Conservation (phyloP, 2,888 invertebrate genomes). For the Seira ritae region DNA sequence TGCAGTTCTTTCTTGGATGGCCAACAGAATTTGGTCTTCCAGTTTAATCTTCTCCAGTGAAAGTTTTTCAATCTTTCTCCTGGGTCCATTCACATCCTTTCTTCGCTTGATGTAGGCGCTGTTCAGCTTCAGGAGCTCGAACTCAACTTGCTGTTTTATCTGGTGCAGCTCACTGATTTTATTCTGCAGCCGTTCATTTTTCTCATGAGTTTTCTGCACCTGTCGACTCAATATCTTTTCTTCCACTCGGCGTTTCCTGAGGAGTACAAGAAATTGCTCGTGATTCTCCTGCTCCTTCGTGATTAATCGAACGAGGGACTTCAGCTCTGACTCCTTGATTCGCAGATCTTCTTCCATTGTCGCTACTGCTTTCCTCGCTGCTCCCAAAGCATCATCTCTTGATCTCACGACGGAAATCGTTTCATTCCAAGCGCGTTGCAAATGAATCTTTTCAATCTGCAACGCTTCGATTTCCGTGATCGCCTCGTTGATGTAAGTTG, state of each 20-base stretch:
- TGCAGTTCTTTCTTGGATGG: constrained; percentile 82
- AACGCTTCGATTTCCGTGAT: constrained; percentile 71
- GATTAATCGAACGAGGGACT: constrained; percentile 66
- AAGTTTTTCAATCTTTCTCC: constrained; percentile 77
- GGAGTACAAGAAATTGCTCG: constrained; percentile 67
- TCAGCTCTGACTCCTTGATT: constrained; percentile 67
- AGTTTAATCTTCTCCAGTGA: constrained; percentile 78
- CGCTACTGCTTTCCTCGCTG: constrained; percentile 67
- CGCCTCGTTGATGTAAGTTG: constrained; percentile 69
- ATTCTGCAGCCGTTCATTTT: constrained; percentile 56
- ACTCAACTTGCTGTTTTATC: constrained; percentile 59
- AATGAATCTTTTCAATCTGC: constrained; percentile 72
- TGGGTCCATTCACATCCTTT: constrained; percentile 66
- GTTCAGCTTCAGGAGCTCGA: constrained; percentile 76
- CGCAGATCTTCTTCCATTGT: constrained; percentile 63
- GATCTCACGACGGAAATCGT: constrained; percentile 71
- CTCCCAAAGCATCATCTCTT: constrained; percentile 71
- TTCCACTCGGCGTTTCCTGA: constrained; percentile 69
- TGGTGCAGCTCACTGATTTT: constrained; percentile 62
- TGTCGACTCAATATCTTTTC: constrained; percentile 67
- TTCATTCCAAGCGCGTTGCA: constrained; percentile 73
- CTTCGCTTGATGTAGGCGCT: constrained; percentile 77
- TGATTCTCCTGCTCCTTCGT: constrained; percentile 70
- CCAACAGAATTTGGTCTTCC: constrained; percentile 82
- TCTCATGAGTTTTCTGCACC: constrained; percentile 47